phyloP scores from a whole-genome alignment of 2,888 invertebrate species.

The Oegoconia quadripuncta region DNA sequence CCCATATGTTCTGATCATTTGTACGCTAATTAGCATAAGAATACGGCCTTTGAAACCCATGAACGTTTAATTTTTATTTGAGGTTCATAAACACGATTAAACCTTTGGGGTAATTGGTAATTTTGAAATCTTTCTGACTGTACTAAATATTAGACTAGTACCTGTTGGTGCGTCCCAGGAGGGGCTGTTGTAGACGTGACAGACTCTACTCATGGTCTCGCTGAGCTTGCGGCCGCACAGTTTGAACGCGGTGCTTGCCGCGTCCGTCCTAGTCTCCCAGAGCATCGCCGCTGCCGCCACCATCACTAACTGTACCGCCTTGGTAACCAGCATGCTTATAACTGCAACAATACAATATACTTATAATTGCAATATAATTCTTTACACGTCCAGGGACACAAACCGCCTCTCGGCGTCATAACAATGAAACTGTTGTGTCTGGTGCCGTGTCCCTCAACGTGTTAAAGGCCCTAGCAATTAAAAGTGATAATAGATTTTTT shows the following conservation, averaged over 20 bases:
- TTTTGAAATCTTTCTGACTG: too few species aligned
- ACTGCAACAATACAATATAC: slow-evolving; percentile 11
- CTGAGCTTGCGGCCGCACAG: slow-evolving; percentile 66
- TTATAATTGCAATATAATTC: background rate
- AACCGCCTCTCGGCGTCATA: background rate
- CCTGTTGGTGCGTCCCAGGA: slow-evolving; percentile 68
- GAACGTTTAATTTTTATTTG: too few species aligned
- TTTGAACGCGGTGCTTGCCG: slow-evolving; percentile 49
- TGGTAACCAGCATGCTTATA: slow-evolving; percentile 50
- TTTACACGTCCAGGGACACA: background rate
- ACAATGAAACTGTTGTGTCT: too few species aligned
- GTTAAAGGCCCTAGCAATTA: too few species aligned
- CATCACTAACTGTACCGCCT: slow-evolving; percentile 46
- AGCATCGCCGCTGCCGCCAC: slow-evolving; percentile 45
- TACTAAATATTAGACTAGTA: too few species aligned
- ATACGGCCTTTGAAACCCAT: too few species aligned
- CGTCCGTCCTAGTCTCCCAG: slow-evolving; percentile 44
- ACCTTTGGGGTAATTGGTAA: too few species aligned
- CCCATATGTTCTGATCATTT: too few species aligned
- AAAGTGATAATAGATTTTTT: too few species aligned
- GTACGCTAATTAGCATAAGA: too few species aligned
- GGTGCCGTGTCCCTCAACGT: too few species aligned
- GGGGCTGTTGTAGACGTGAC: slow-evolving; percentile 68
- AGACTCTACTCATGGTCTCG: slow-evolving; percentile 65
- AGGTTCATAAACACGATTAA: too few species aligned